phyloP scores from a whole-genome alignment of 2,113 vertebrate genomes.

The Leptobrachium leishanense region DNA sequence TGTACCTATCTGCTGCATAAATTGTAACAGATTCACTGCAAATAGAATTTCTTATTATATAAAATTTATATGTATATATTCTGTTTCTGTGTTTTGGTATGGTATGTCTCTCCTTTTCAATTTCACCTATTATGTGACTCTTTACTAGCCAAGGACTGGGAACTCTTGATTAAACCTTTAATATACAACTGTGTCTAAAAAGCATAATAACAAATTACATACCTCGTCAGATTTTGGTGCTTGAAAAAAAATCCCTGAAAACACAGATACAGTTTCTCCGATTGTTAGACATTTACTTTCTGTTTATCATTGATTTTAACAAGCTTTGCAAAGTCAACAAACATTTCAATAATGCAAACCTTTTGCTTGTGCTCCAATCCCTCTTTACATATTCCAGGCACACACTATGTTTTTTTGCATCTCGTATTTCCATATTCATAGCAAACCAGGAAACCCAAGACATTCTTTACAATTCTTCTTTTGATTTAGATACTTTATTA shows the following conservation, averaged over 20 bases:
- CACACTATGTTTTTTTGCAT: slow-evolving; percentile 2
- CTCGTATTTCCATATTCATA: slow-evolving; percentile 17
- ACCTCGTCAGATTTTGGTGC: neutral
- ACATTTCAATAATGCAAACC: slow-evolving; percentile 31
- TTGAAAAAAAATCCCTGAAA: neutral
- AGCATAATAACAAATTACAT: neutral
- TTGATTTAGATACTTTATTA: no score
- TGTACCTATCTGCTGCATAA: no score
- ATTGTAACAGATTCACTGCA: no score
- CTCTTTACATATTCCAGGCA: slow-evolving; percentile 10
- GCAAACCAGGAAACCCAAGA: neutral
- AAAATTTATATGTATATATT: no score
- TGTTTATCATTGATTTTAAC: neutral
- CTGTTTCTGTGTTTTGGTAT: no score
- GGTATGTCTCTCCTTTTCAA: slow-evolving; percentile 11
- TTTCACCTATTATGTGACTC: no score
- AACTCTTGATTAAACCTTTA: no score
- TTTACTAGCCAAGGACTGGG: no score
- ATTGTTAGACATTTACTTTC: neutral
- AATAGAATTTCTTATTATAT: no score
- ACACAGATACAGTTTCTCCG: no score
- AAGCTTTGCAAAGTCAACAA: slow-evolving; percentile 10
- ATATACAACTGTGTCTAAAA: neutral
- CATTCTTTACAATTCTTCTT: no score
- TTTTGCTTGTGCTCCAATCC: slow-evolving; percentile 3